phyloP scores from a whole-genome alignment of 2,888 invertebrate species.

The Micropterix aruncella region DNA sequence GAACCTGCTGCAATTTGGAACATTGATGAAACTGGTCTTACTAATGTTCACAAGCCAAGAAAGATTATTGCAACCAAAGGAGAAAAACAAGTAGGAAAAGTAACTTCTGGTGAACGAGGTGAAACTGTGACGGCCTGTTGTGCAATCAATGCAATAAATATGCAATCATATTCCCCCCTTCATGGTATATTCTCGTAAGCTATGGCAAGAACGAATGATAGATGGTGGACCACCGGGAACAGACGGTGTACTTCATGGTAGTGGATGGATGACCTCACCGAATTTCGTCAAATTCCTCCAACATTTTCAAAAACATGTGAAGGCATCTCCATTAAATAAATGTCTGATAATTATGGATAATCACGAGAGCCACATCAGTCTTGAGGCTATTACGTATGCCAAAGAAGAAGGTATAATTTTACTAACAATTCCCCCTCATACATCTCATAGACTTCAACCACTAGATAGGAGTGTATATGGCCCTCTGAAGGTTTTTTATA shows the following conservation, averaged over 20 bases:
- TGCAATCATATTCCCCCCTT: conserved; percentile 11
- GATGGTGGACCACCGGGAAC: conserved; percentile 8
- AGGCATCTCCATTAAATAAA: conserved; percentile 5
- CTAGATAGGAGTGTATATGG: background rate
- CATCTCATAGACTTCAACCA: background rate
- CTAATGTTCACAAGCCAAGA: conserved; percentile 10
- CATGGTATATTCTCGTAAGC: conserved; percentile 11
- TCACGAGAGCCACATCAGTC: background rate
- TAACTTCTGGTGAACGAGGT: conserved; percentile 14
- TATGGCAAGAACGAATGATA: conserved; percentile 7
- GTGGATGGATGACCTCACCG: conserved; percentile 9
- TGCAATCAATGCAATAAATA: conserved; percentile 9
- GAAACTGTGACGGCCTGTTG: conserved; percentile 12
- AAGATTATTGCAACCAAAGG: conserved; percentile 11
- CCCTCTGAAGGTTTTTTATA: background rate
- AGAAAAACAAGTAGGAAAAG: conserved; percentile 13
- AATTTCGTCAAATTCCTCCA: conserved; percentile 3
- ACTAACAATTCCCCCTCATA: background rate
- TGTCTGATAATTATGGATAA: conserved; percentile 5
- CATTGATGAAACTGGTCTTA: conserved; percentile 12
- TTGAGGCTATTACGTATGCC: background rate
- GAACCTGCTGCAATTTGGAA: conserved; percentile 10
- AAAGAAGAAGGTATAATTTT: background rate
- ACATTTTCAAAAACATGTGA: conserved; percentile 3
- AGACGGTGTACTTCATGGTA: conserved; percentile 7